phyloP scores from a whole-genome alignment of 2,113 vertebrate species.

The Sapajus apella region DNA sequence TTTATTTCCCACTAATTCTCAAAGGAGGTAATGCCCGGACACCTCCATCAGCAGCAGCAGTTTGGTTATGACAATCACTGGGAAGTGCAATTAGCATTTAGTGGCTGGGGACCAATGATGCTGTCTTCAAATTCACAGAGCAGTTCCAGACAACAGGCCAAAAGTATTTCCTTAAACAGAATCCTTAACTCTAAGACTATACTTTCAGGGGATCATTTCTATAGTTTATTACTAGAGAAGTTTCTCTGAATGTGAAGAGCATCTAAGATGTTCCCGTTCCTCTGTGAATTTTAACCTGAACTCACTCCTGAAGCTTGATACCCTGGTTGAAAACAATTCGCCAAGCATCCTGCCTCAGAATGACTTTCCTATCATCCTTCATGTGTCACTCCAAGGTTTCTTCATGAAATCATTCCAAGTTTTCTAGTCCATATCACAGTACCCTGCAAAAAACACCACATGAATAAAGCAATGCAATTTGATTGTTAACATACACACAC shows the following conservation, averaged over 20 bases:
- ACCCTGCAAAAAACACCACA: constrained; percentile 88
- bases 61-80: background rate
- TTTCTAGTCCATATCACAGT: constrained; percentile 88
- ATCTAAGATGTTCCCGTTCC: constrained; percentile 67
- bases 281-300: constrained; percentile 83
- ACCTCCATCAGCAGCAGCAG: background rate
- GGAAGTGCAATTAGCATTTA: background rate
- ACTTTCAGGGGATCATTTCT: too few relatives aligned
- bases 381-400: constrained; percentile 86
- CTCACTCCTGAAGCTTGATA: constrained; percentile 78
- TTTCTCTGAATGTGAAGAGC: too few relatives aligned
- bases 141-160: background rate
- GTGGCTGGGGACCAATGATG: background rate
- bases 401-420: constrained; percentile 87
- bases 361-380: constrained; percentile 76
- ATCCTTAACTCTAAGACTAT: background rate
- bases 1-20: background rate
- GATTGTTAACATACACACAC: constrained; percentile 49
- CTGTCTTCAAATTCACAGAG: background rate
- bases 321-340: constrained; percentile 75
- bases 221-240: too few relatives aligned
- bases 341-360: constrained; percentile 82
- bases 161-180: background rate
- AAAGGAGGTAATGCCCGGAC: background rate
- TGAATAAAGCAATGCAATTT: constrained; percentile 89